Conservation (phyloP, 2,113 vertebrate genomes). For the Menura novaehollandiae region DNA sequence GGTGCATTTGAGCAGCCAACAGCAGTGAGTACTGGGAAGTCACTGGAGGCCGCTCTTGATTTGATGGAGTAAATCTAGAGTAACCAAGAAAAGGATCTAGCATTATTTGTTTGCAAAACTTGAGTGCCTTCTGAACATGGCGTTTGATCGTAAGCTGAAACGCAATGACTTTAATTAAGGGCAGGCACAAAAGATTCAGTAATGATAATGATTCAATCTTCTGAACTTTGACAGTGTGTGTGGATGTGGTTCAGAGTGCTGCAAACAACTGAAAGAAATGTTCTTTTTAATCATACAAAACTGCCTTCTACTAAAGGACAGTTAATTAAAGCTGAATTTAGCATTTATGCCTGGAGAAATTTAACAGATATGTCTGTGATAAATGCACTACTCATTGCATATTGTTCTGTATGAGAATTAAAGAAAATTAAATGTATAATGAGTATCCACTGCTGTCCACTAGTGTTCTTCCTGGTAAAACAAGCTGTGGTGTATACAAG, state of each 20-base stretch:
- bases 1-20: background rate
- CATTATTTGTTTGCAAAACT: background rate
- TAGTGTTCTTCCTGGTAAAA: background rate
- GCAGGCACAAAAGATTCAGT: background rate
- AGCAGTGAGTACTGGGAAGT: background rate
- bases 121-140: background rate
- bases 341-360: background rate
- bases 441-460: no score
- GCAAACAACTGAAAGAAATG: background rate
- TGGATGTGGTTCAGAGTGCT: background rate
- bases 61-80: background rate
- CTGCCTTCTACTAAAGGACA: background rate
- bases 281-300: background rate
- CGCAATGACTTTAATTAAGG: background rate
- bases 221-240: background rate
- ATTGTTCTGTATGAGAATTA: background rate
- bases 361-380: background rate
- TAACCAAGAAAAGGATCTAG: background rate
- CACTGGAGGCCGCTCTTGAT: background rate
- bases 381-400: background rate
- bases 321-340: background rate
- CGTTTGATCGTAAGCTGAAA: background rate
- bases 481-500: background rate
- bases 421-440: accelerated
- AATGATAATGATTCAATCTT: background rate